These are phyloP conservation scores for Rhincodon typus DNA, from an alignment of 2,797 vertebrate genomes.

Conservation along the genomic window DNA sequence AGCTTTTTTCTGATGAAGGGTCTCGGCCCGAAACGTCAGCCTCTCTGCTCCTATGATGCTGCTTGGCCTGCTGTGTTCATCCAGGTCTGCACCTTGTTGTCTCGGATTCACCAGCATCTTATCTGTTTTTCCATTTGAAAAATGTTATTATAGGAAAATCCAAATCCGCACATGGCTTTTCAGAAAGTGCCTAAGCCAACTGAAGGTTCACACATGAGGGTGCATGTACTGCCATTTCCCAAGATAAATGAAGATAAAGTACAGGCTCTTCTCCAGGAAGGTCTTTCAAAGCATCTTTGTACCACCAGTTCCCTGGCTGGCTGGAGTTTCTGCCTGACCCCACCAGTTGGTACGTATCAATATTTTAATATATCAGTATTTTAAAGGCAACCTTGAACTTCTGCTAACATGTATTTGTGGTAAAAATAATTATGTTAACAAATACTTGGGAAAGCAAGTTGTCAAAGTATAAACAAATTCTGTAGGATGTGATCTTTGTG, in stretches of 20 bases:
- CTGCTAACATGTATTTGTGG: background rate
- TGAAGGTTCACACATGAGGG: slow-evolving; percentile 88
- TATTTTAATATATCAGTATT: background rate
- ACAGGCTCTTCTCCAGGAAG: slow-evolving; percentile 75
- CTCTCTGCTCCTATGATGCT: too few relatives aligned
- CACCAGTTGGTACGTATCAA: slow-evolving; percentile 78
- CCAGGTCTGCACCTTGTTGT: too few relatives aligned
- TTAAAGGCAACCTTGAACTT: slow-evolving; percentile 8
- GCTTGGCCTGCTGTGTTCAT: too few relatives aligned
- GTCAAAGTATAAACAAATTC: background rate
- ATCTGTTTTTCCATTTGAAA: slow-evolving; percentile 19
- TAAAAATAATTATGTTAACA: background rate
- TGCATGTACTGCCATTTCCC: slow-evolving; percentile 88
- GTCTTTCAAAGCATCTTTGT: slow-evolving; percentile 71
- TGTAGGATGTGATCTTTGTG: background rate
- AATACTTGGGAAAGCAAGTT: background rate
- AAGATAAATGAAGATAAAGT: slow-evolving; percentile 72
- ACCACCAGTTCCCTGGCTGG: too few relatives aligned
- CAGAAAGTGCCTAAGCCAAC: slow-evolving; percentile 94
- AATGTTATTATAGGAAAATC: slow-evolving; percentile 76
- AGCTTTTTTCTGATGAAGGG: too few relatives aligned
- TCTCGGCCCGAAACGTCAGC: too few relatives aligned
- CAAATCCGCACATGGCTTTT: slow-evolving; percentile 95
- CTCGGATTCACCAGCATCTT: too few relatives aligned
- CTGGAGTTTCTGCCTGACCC: too few relatives aligned